Evolutionary conservation across 2,888 invertebrate genomes (phyloP).

Genomic region (Archaeoteleia sp.): DNA sequence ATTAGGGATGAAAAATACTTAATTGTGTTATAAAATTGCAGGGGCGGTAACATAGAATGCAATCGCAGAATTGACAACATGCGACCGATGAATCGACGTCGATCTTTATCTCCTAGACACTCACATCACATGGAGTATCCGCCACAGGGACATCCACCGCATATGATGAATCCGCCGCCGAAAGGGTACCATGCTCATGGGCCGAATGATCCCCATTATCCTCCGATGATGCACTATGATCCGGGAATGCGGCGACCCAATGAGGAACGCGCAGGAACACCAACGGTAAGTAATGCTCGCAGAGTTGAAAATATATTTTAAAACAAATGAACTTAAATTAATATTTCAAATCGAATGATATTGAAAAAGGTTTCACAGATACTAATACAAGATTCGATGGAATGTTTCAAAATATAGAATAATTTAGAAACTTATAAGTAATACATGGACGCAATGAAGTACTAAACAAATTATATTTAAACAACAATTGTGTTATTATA

Average conservation of each 20-base stretch:
- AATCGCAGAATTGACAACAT: constrained; percentile 67
- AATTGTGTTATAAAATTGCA: constrained; percentile 9
- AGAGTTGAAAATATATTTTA: too few species aligned
- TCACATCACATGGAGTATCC: constrained; percentile 67
- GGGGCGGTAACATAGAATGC: constrained; percentile 63
- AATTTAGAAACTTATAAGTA: too few species aligned
- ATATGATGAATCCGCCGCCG: constrained; percentile 64
- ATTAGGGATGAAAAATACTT: neutral
- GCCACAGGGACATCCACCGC: constrained; percentile 60
- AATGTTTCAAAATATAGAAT: too few species aligned
- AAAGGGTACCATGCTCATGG: constrained; percentile 71
- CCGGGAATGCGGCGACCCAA: constrained; percentile 68
- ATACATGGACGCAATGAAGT: too few species aligned
- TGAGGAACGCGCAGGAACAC: constrained; percentile 83
- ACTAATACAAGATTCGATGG: too few species aligned
- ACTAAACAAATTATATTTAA: constrained; percentile 14
- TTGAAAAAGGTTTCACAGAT: too few species aligned
- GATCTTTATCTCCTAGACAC: constrained; percentile 70
- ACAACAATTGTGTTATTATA: too few species aligned
- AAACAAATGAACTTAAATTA: too few species aligned
- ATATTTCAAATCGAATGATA: too few species aligned
- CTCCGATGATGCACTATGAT: constrained; percentile 70
- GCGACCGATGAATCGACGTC: constrained; percentile 64
- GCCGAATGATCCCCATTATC: constrained; percentile 67
- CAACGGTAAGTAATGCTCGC: constrained; percentile 79